Conservation (phyloP, 2,888 invertebrate genomes). For the Cheiracanthium punctorium region DNA sequence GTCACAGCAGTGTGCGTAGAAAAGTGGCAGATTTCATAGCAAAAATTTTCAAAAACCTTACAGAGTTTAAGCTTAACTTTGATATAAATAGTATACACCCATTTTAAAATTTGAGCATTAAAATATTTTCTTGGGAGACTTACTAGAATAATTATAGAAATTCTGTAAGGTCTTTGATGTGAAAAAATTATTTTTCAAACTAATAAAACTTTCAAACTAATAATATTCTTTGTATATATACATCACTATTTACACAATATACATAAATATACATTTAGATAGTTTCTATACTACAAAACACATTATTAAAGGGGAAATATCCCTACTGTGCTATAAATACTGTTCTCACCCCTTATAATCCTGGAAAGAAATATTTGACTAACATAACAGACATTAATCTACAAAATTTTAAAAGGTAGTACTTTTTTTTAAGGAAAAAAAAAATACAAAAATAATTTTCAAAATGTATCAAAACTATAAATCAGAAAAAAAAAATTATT, state of each 20-base stretch:
- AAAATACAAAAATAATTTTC: no score
- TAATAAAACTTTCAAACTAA: neutral
- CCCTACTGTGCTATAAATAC: constrained; percentile 45
- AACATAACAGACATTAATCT: no score
- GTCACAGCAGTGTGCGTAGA: constrained; percentile 35
- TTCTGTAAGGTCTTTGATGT: constrained; percentile 19
- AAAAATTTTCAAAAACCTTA: constrained; percentile 22
- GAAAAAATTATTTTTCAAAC: neutral
- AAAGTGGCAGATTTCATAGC: constrained; percentile 11
- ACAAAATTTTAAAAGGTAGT: no score
- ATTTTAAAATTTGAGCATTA: constrained; percentile 15
- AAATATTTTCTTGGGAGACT: neutral
- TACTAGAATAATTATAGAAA: neutral
- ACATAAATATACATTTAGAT: constrained; percentile 48
- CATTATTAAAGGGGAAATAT: constrained; percentile 33
- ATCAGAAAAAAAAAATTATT: no score
- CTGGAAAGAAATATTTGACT: constrained; percentile 27
- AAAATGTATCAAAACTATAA: no score
- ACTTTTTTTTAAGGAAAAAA: no score
- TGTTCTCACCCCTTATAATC: constrained; percentile 48
- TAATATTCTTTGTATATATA: constrained; percentile 49
- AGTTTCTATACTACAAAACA: neutral
- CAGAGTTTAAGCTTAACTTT: neutral
- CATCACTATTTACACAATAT: constrained; percentile 60
- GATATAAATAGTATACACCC: neutral